Percentiles rank a stretch among this genome's conserved stretches.
These are phyloP conservation scores for Ctenoplectra terminalis DNA, from an alignment of 1,140 invertebrate genomes.

Conservation along the genomic window DNA sequence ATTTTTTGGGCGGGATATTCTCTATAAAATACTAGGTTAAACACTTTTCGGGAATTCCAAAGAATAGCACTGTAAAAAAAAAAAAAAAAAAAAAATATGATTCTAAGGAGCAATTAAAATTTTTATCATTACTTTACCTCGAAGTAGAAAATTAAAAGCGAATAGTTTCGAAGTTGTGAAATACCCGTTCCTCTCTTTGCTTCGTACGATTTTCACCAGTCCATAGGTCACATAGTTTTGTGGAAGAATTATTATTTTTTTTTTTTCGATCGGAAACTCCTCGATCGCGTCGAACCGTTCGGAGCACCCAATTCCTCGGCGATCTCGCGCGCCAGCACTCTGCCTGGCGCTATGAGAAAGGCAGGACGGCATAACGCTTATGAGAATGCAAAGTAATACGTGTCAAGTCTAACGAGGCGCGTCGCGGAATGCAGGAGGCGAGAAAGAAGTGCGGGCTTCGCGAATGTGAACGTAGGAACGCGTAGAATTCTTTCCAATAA, in stretches of 20 bases:
- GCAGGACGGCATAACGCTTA: slow-evolving; percentile 52
- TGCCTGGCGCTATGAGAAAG: slow-evolving; percentile 32
- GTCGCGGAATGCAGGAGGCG: slow-evolving; percentile 76
- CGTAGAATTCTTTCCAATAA: not conserved
- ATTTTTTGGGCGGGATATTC: no score
- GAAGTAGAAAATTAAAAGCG: no score
- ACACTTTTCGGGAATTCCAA: no score
- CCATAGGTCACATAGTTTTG: no score
- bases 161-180: no score
- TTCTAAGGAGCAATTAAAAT: no score
- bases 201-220: no score
- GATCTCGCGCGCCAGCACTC: slow-evolving; percentile 21
- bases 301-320: slow-evolving; percentile 24
- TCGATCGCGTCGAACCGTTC: slow-evolving; percentile 9
- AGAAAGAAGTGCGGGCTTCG: slow-evolving; percentile 60
- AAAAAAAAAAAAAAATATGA: no score
- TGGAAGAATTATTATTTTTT: not conserved
- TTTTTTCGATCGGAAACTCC: slow-evolving; percentile 17
- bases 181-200: no score
- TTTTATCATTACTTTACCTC: no score
- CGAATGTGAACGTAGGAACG: not conserved
- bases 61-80: no score
- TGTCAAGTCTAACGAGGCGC: slow-evolving; percentile 79
- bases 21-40: no score
- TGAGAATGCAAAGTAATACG: slow-evolving; percentile 78